These are phyloP conservation scores for Microcebus jonahi DNA, from an alignment of 2,113 vertebrate genomes.

Conservation along the genomic window DNA sequence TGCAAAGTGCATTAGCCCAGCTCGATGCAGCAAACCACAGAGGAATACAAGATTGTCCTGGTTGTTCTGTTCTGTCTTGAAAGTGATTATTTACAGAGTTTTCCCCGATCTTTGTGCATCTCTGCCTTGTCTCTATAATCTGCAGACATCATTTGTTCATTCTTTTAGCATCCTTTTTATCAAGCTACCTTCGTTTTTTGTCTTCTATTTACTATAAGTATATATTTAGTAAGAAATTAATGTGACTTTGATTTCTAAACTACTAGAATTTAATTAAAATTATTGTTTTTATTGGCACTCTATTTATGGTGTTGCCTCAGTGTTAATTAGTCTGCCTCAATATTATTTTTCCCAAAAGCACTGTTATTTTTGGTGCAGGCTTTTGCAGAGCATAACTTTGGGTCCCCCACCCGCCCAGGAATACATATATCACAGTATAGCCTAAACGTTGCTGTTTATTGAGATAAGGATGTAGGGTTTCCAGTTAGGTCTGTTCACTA, in stretches of 20 bases:
- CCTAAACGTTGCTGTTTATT: neutral
- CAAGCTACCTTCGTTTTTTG: neutral
- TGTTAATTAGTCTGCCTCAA: slow-evolving; percentile 13
- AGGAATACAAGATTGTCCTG: neutral
- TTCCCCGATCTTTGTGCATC: neutral
- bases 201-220: neutral
- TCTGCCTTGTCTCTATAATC: neutral
- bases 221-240: neutral
- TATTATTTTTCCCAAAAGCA: neutral
- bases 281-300: neutral
- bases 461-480: neutral
- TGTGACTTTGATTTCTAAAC: slow-evolving; percentile 21
- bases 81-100: neutral
- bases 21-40: neutral
- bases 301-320: neutral
- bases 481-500: neutral
- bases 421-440: neutral
- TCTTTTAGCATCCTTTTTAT: neutral
- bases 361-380: neutral
- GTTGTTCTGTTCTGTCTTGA: neutral
- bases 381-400: slow-evolving; percentile 36
- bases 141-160: neutral
- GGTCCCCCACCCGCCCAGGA: neutral
- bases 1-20: neutral
- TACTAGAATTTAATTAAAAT: neutral